phyloP scores from a whole-genome alignment of 2,113 vertebrate genomes.

The Eulemur macaco region DNA sequence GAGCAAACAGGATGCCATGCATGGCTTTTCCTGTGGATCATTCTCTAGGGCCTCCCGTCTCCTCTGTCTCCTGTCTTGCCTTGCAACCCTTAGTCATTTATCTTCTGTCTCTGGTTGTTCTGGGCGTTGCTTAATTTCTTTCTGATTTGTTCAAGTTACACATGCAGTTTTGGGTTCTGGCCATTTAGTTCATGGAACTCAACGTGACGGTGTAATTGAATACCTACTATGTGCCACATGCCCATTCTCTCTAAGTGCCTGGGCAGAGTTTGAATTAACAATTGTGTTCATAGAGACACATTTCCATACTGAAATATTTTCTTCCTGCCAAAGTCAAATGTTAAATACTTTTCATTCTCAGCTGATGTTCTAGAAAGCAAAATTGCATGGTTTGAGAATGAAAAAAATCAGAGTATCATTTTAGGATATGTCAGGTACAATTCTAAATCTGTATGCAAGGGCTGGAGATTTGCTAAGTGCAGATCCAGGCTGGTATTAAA shows the following conservation, averaged over 20 bases:
- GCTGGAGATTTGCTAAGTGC: constrained; percentile 52
- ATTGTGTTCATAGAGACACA: not conserved
- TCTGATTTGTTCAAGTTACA: not conserved
- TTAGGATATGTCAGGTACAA: constrained; percentile 72
- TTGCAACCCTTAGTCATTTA: not conserved
- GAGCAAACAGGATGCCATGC: too few species aligned
- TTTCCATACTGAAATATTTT: constrained; percentile 59
- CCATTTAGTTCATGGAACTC: not conserved
- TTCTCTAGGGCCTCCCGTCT: not conserved
- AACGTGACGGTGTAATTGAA: not conserved
- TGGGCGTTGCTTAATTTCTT: not conserved
- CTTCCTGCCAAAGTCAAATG: constrained; percentile 69
- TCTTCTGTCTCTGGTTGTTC: not conserved
- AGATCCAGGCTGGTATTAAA: constrained; percentile 51
- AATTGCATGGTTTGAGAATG: constrained; percentile 72
- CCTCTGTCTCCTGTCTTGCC: not conserved
- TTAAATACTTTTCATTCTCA: constrained; percentile 67
- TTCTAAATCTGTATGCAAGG: constrained; percentile 63
- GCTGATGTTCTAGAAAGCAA: constrained; percentile 72
- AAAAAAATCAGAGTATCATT: constrained; percentile 76
- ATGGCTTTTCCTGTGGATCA: not conserved
- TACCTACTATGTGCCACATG: not conserved
- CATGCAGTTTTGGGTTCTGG: not conserved
- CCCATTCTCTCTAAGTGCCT: not conserved
- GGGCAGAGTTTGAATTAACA: constrained; percentile 40